phyloP scores from a whole-genome alignment of 2,113 vertebrate species.

The Epinephelus fuscoguttatus region DNA sequence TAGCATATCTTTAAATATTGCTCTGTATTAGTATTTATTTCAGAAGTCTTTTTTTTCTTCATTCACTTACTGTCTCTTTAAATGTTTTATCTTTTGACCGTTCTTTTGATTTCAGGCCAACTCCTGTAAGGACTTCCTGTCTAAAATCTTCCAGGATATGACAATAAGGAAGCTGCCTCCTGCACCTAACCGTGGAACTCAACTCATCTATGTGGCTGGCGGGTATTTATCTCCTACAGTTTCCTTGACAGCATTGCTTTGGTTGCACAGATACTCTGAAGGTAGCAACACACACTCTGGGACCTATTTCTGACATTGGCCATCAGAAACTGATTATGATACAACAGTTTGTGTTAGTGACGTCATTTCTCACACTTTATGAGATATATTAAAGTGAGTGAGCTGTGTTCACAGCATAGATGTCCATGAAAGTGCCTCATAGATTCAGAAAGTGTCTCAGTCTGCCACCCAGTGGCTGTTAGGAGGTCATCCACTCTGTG shows the following conservation, averaged over 20 bases:
- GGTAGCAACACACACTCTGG: background rate
- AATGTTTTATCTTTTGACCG: background rate
- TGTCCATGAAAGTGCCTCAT: background rate
- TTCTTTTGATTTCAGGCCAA: constrained; percentile 76
- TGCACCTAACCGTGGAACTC: constrained; percentile 82
- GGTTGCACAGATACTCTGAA: too few species aligned
- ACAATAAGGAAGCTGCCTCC: constrained; percentile 84
- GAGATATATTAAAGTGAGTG: background rate
- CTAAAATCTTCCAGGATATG: constrained; percentile 90
- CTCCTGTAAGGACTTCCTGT: constrained; percentile 87
- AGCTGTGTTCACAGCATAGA: background rate
- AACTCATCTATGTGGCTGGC: constrained; percentile 87
- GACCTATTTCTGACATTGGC: background rate
- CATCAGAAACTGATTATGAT: background rate
- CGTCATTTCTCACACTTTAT: background rate
- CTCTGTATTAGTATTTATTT: too few species aligned
- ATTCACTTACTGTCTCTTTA: background rate
- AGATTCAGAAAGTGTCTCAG: constrained; percentile 1
- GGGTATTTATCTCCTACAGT: constrained; percentile 64
- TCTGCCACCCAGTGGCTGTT: constrained; percentile 53
- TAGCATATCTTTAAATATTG: too few species aligned
- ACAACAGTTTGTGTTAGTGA: too few species aligned
- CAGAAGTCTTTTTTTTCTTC: background rate
- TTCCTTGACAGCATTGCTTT: background rate
- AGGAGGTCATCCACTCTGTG: background rate